Percentiles rank a stretch among this genome's conserved stretches.
Conservation (phyloP, 2,113 vertebrate genomes). For the pig (Sus scrofa) region T2T-Sscrofa CM000816.6:35861001-35861500, state of each 20-base stretch:
- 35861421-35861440: no score
- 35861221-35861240: slow-evolving; percentile 19
- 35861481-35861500: neutral
- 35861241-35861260: neutral
- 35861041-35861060: slow-evolving; percentile 22
- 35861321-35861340: no score
- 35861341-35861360: no score
- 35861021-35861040: neutral
- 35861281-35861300: no score
- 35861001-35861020: neutral
- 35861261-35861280: neutral
- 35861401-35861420: no score
- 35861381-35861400: no score
- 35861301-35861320: no score
- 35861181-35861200: neutral
- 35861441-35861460: no score
- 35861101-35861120: neutral
- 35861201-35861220: neutral
- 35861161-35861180: neutral
- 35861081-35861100: slow-evolving; percentile 39
- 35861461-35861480: no score
- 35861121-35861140: neutral
- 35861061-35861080: neutral
- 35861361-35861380: no score
- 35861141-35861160: neutral